These are phyloP conservation scores for Harpagifer antarcticus DNA, from an alignment of 2,797 vertebrate species.

Conservation along the genomic window DNA sequence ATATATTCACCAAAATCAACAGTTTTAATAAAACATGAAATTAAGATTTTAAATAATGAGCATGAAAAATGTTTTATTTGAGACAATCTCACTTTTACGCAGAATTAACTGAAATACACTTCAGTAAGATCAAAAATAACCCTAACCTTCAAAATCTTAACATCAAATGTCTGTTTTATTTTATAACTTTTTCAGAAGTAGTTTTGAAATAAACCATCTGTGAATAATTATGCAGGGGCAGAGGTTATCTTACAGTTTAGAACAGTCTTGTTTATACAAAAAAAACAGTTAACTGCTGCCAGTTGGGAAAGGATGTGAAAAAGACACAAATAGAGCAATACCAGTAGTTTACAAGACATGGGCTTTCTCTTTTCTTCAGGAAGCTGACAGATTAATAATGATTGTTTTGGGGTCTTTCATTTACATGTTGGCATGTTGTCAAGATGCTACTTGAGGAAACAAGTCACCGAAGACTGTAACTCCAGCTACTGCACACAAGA, in stretches of 20 bases:
- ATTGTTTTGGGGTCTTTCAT: neutral
- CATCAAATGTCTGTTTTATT: neutral
- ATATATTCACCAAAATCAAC: neutral
- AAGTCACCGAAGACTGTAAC: constrained; percentile 2
- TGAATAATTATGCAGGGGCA: no score
- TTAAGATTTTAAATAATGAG: neutral
- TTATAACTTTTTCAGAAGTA: neutral
- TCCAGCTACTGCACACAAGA: constrained; percentile 42
- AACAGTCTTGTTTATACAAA: neutral
- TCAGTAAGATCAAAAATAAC: neutral
- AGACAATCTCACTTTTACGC: neutral
- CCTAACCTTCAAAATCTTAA: neutral
- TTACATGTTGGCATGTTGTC: constrained; percentile 3
- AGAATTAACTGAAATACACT: neutral
- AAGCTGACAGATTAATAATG: neutral
- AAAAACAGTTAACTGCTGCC: neutral
- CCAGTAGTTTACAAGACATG: constrained; percentile 17
- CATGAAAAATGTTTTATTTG: neutral
- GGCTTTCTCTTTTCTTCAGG: constrained; percentile 10
- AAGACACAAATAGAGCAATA: neutral
- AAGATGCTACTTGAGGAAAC: neutral
- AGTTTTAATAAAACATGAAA: neutral
- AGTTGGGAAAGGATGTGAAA: neutral
- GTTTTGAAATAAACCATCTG: neutral
- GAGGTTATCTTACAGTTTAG: neutral